These are phyloP conservation scores for Presbytis comata DNA, from an alignment of 2,797 vertebrate species.

Conservation along the genomic window DNA sequence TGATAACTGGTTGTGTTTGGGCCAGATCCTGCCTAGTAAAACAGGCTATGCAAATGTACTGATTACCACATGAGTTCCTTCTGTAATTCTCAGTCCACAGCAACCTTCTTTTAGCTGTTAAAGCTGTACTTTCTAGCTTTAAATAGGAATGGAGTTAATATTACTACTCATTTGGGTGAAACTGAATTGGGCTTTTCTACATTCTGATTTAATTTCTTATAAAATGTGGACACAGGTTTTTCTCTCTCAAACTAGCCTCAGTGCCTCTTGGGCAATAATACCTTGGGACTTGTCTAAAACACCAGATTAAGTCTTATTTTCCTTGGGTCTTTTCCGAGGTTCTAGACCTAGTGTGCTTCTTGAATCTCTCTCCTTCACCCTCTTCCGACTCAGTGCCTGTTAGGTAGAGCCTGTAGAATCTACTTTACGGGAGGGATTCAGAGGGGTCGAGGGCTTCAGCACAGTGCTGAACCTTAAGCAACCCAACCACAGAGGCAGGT, in stretches of 20 bases:
- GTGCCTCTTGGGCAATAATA: not conserved
- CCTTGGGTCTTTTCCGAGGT: not conserved
- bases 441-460: not conserved
- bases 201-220: slow-evolving; percentile 64
- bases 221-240: not conserved
- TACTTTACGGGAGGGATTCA: not conserved
- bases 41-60: not conserved
- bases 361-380: not conserved
- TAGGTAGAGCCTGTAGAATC: not conserved
- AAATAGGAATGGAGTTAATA: slow-evolving; percentile 52
- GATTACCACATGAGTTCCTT: not conserved
- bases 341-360: not conserved
- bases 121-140: slow-evolving; percentile 32
- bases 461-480: not conserved
- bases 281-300: not conserved
- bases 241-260: not conserved
- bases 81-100: slow-evolving; percentile 24
- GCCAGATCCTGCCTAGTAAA: not conserved
- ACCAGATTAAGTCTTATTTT: not conserved
- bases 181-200: slow-evolving; percentile 48
- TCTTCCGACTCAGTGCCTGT: not conserved
- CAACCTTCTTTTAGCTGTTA: slow-evolving; percentile 20
- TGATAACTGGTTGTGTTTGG: not conserved
- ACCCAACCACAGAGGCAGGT: not conserved
- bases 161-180: slow-evolving; percentile 39